Evolutionary conservation across 92 coral and sea anemone species (phyloP), one percentile per base, ranked within the genome.

Genomic region (Palythoa caribaeorum): DNA sequence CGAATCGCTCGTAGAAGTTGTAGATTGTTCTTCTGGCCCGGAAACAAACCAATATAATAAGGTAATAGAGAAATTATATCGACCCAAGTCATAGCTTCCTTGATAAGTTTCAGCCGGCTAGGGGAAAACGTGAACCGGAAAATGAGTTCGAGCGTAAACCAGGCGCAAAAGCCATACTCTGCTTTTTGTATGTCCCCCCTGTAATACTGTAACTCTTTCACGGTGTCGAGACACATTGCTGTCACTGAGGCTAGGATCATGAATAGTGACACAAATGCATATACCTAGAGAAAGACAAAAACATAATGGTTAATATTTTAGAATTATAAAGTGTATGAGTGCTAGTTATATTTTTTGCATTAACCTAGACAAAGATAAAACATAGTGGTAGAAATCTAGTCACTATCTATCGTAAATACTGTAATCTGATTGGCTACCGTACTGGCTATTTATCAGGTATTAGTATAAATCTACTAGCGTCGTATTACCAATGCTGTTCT

Each of bases 71-170:
- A 93, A 6, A 97, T 71, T 28, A 97, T 78, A 81, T 97, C 99
- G 12, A 97, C 93, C 99, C 98, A 95, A 0, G 98, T 97, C 92
- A 96, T 92, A 35, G 94, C 92, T 37, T 93, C 94, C 52, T 87
- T 89, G 65, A 92, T 85, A 79, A 97, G 94, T 47, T 87, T 94
- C 28, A 90, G 38, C 55, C 92, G 95, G 86, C 92, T 86, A 19
- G 99, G 98, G 83, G 95, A 95, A 76, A 96, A 94, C 12, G 94
- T 55, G 17, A 94, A 72, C 52, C 99, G 88, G 1, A 92, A 84
- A 1, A 87, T 38, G 57, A 97, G 88, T 63, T 97, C 99, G n/a
- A 97, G 80, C 0, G 99, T 94, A 76, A 97, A 97, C 96, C 94
- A 95, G 1, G 94, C 93, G 78, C 99, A 96, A 74, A 96, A 97